These are phyloP conservation scores for Diuraphis noxia DNA, from an alignment of 1,140 invertebrate genomes.

Conservation along the genomic window DNA sequence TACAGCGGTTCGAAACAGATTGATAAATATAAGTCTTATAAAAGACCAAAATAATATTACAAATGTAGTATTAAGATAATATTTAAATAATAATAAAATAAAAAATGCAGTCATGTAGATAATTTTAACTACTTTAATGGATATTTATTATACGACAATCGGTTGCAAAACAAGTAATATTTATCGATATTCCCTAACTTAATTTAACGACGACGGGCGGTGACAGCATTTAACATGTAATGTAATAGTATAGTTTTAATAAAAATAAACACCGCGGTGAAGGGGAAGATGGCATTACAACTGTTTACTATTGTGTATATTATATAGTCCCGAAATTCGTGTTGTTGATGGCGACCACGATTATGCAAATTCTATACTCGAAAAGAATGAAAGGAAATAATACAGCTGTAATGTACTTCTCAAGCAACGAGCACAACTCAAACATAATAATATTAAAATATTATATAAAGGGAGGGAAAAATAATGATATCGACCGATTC, in stretches of 20 bases:
- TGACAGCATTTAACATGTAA: slow-evolving; percentile 23
- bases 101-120: not conserved
- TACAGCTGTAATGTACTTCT: slow-evolving; percentile 14
- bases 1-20: too few relatives aligned
- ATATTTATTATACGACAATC: not conserved
- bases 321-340: not conserved
- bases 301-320: slow-evolving; percentile 39
- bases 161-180: not conserved
- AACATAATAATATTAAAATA: slow-evolving; percentile 10
- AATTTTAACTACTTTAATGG: not conserved
- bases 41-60: too few relatives aligned
- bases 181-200: slow-evolving; percentile 14
- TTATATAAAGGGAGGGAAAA: not conserved
- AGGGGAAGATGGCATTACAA: slow-evolving; percentile 41
- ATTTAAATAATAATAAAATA: not conserved
- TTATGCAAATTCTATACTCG: slow-evolving; percentile 36
- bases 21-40: too few relatives aligned
- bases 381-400: slow-evolving; percentile 42
- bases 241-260: slow-evolving; percentile 18
- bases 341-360: slow-evolving; percentile 41
- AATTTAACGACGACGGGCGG: not conserved
- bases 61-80: not conserved
- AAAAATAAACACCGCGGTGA: slow-evolving; percentile 35
- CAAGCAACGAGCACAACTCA: not conserved
- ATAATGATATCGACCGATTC: not conserved